phyloP scores from a whole-genome alignment of 2,797 vertebrate genomes.

The Percopsis omiscomaycus region DNA sequence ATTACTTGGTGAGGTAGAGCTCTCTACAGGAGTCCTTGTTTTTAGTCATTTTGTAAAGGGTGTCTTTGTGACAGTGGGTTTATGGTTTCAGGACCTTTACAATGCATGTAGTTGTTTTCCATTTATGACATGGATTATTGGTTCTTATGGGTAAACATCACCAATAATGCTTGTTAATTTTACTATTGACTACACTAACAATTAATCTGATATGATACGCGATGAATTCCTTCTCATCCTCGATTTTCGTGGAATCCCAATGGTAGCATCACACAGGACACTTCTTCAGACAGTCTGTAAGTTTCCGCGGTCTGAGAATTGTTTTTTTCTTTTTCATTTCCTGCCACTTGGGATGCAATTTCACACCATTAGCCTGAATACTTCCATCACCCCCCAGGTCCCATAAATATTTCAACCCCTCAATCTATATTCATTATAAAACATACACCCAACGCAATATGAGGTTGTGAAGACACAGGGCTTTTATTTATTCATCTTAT shows the following conservation, averaged over 20 bases:
- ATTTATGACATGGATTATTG: not conserved
- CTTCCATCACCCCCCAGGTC: slow-evolving; percentile 61
- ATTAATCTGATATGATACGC: too few relatives aligned
- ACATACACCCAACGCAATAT: slow-evolving; percentile 73
- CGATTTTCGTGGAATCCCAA: slow-evolving; percentile 23
- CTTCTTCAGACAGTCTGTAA: slow-evolving; percentile 30
- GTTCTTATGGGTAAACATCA: not conserved
- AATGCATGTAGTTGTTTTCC: not conserved
- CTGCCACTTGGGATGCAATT: slow-evolving; percentile 62
- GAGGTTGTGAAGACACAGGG: slow-evolving; percentile 71
- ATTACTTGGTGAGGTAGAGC: slow-evolving; percentile 37
- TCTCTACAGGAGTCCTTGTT: slow-evolving; percentile 33
- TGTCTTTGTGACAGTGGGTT: slow-evolving; percentile 11
- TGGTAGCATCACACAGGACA: slow-evolving; percentile 42
- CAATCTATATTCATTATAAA: slow-evolving; percentile 86
- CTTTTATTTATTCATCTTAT: slow-evolving; percentile 84
- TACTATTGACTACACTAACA: not conserved
- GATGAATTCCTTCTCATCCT: not conserved
- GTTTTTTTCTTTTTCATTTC: slow-evolving; percentile 59
- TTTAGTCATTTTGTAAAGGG: slow-evolving; percentile 40
- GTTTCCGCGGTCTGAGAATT: slow-evolving; percentile 24
- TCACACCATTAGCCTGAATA: slow-evolving; percentile 64
- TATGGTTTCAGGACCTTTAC: not conserved
- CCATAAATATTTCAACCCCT: slow-evolving; percentile 83
- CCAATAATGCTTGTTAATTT: not conserved